A percentile compares a stretch with the other conserved stretches of the same genome.
phyloP scores from a whole-genome alignment of 2,888 invertebrate species.

The Elmis aenea region DNA sequence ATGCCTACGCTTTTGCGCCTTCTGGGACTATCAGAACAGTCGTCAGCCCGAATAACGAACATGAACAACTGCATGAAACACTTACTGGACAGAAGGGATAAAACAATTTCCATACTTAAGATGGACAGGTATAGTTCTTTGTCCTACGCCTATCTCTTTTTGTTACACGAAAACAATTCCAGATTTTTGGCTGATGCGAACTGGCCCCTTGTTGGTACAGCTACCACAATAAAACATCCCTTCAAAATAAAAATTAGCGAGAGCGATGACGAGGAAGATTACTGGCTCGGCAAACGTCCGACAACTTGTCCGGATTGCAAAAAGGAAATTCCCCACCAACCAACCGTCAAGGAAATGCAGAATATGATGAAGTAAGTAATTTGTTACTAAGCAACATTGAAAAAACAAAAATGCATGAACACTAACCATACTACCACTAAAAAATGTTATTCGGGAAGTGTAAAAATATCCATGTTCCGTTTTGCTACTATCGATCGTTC shows the following conservation, averaged over 20 bases:
- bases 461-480: too few species aligned
- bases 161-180: too few species aligned
- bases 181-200: slow-evolving; percentile 58
- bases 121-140: slow-evolving; percentile 48
- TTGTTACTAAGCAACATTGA: too few species aligned
- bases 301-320: slow-evolving; percentile 56
- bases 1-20: slow-evolving; percentile 8
- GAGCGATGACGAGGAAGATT: slow-evolving; percentile 46
- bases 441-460: too few species aligned
- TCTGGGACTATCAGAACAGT: slow-evolving; percentile 26
- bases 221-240: slow-evolving; percentile 55
- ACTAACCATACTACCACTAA: too few species aligned
- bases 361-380: slow-evolving; percentile 26
- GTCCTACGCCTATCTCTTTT: neutral
- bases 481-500: too few species aligned
- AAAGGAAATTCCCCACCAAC: slow-evolving; percentile 53
- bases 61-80: slow-evolving; percentile 55
- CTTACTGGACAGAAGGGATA: slow-evolving; percentile 48
- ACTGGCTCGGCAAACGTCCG: slow-evolving; percentile 49
- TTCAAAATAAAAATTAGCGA: slow-evolving; percentile 48
- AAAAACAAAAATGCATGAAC: too few species aligned
- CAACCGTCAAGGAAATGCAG: slow-evolving; percentile 54
- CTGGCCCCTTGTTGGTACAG: slow-evolving; percentile 54
- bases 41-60: slow-evolving; percentile 51
- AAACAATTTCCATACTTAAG: slow-evolving; percentile 54